These are phyloP conservation scores for Octopus sinensis DNA, from an alignment of 1,140 invertebrate genomes.

Conservation along the genomic window DNA sequence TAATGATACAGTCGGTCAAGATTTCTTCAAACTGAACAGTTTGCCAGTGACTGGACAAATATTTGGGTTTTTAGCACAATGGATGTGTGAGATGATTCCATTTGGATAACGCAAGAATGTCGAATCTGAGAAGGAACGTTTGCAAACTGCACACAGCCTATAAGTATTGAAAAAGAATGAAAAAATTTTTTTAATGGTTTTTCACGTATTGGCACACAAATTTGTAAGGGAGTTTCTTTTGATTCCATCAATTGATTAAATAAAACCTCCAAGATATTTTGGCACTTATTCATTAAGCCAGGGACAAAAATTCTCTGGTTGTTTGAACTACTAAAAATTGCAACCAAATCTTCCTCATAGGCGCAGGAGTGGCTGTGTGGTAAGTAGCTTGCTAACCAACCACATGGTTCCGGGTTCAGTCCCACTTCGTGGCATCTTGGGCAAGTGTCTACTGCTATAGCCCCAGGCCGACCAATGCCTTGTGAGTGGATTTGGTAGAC, in stretches of 20 bases:
- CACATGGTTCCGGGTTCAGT: too few relatives aligned
- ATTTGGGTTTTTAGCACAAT: constrained; percentile 58
- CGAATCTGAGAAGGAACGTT: constrained; percentile 55
- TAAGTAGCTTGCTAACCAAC: too few relatives aligned
- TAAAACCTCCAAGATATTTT: background rate
- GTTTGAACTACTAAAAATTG: too few relatives aligned
- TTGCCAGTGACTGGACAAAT: constrained; percentile 54
- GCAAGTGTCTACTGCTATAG: too few relatives aligned
- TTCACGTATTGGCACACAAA: background rate
- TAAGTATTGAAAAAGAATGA: constrained; percentile 32
- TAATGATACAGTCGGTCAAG: constrained; percentile 26
- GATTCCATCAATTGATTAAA: background rate
- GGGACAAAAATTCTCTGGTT: background rate
- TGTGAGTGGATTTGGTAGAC: too few relatives aligned
- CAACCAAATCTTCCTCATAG: too few relatives aligned
- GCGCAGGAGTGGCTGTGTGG: too few relatives aligned
- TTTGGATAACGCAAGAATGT: constrained; percentile 60
- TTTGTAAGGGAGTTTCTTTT: background rate
- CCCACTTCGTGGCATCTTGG: too few relatives aligned
- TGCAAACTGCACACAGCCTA: constrained; percentile 60
- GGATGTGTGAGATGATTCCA: constrained; percentile 58
- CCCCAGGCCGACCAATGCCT: too few relatives aligned
- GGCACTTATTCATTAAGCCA: background rate
- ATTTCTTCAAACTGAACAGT: constrained; percentile 46
- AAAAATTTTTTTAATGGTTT: constrained; percentile 8